Percentiles rank a stretch among this genome's conserved stretches.
These are phyloP conservation scores for Drosophila saltans DNA, from an alignment of 1,140 invertebrate genomes.

Conservation along the genomic window DNA sequence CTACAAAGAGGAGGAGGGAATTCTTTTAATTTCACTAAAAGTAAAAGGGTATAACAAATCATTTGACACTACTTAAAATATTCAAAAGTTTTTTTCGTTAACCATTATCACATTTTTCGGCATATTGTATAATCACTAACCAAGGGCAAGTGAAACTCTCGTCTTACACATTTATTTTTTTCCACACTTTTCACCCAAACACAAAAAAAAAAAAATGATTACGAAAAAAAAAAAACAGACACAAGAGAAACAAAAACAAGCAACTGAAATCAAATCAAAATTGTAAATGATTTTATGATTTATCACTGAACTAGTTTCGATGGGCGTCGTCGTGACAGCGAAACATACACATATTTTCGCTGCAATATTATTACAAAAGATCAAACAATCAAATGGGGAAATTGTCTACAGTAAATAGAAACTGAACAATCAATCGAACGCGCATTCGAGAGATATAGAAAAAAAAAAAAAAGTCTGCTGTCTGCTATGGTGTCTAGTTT, in stretches of 20 bases:
- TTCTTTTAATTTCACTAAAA: background rate
- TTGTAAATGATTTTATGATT: constrained; percentile 70
- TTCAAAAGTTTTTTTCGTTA: background rate
- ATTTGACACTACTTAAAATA: no score
- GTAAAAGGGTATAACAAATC: no score
- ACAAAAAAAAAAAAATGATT: constrained; percentile 49
- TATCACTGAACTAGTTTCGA: constrained; percentile 69
- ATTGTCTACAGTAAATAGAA: constrained; percentile 20
- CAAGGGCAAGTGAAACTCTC: constrained; percentile 62
- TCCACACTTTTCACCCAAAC: constrained; percentile 33
- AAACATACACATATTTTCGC: constrained; percentile 17
- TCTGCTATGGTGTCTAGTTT: background rate
- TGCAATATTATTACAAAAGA: constrained; percentile 46
- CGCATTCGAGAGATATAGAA: background rate
- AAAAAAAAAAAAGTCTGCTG: background rate
- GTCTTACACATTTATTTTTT: constrained; percentile 64
- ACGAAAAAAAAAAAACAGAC: constrained; percentile 37
- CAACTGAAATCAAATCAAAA: constrained; percentile 43
- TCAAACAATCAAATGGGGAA: constrained; percentile 35
- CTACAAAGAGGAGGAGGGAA: no score
- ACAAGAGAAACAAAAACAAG: constrained; percentile 26
- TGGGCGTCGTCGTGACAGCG: constrained; percentile 60
- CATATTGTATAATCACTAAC: constrained; percentile 28
- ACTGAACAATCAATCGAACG: constrained; percentile 9
- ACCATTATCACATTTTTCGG: background rate